These are phyloP conservation scores for Philereme transversata DNA, from an alignment of 2,888 invertebrate genomes.

Conservation along the genomic window DNA sequence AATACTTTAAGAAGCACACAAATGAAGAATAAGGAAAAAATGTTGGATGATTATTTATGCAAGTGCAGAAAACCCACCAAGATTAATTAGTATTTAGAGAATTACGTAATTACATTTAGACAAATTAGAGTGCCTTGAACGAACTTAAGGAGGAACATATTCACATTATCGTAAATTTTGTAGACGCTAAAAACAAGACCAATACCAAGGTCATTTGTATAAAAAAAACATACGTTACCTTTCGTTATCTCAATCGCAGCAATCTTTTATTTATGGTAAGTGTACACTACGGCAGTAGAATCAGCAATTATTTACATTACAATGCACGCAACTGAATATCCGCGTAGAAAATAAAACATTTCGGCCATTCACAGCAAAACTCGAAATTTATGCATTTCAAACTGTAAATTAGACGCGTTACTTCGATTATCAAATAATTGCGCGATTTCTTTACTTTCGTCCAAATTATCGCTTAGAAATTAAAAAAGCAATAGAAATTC, in stretches of 20 bases:
- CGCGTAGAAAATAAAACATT: slow-evolving; percentile 47
- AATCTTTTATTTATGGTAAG: slow-evolving; percentile 15
- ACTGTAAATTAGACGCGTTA: neutral
- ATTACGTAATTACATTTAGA: no score
- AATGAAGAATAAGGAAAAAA: no score
- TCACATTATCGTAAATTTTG: no score
- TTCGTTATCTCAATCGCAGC: slow-evolving; percentile 24
- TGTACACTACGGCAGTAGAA: slow-evolving; percentile 30
- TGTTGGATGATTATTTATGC: no score
- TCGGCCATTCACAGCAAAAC: slow-evolving; percentile 44
- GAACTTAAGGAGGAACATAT: no score
- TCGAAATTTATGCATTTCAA: slow-evolving; percentile 25
- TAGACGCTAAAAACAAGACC: slow-evolving; percentile 7
- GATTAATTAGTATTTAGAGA: no score
- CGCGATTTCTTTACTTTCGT: neutral
- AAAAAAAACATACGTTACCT: slow-evolving; percentile 39
- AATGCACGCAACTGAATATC: slow-evolving; percentile 45
- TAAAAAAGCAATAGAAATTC: neutral
- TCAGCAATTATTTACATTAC: slow-evolving; percentile 52
- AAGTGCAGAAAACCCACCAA: no score
- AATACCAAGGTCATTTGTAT: slow-evolving; percentile 47
- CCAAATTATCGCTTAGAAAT: neutral
- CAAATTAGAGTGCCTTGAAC: no score
- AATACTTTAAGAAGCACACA: no score
- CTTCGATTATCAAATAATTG: neutral